Evolutionary conservation across 1,140 invertebrate species (phyloP).

Genomic region (Diorhabda elongata): DNA sequence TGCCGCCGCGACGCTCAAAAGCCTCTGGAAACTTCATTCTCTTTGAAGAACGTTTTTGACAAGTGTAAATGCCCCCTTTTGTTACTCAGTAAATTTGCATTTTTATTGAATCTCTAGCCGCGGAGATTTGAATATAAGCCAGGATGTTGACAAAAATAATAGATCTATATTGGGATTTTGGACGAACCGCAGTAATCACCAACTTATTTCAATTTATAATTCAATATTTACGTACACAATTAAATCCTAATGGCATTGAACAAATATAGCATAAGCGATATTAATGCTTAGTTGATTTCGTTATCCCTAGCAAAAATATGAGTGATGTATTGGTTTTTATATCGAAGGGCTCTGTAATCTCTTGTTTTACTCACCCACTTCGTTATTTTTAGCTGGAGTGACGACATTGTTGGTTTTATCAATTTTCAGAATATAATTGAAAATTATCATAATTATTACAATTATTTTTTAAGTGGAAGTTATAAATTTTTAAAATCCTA

Average conservation of each 20-base stretch:
- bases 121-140: constrained; percentile 45
- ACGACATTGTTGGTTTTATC: no score
- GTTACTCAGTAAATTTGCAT: constrained; percentile 45
- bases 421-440: no score
- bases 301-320: not conserved
- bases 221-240: constrained; percentile 26
- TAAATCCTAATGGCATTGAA: constrained; percentile 19
- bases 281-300: not conserved
- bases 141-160: constrained; percentile 44
- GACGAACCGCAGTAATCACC: constrained; percentile 16
- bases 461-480: no score
- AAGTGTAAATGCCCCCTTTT: constrained; percentile 45
- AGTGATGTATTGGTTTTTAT: not conserved
- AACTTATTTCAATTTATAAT: constrained; percentile 25
- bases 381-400: not conserved
- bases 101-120: constrained; percentile 46
- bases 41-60: constrained; percentile 40
- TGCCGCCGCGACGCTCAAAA: constrained; percentile 25
- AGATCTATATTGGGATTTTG: constrained; percentile 37
- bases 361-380: not conserved
- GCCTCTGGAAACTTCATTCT: constrained; percentile 3
- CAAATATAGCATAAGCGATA: not conserved
- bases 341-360: not conserved
- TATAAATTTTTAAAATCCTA: no score
- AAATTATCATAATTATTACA: no score